Evolutionary conservation across 2,797 vertebrate genomes (phyloP).

Genomic region (Psittacula echo): DNA sequence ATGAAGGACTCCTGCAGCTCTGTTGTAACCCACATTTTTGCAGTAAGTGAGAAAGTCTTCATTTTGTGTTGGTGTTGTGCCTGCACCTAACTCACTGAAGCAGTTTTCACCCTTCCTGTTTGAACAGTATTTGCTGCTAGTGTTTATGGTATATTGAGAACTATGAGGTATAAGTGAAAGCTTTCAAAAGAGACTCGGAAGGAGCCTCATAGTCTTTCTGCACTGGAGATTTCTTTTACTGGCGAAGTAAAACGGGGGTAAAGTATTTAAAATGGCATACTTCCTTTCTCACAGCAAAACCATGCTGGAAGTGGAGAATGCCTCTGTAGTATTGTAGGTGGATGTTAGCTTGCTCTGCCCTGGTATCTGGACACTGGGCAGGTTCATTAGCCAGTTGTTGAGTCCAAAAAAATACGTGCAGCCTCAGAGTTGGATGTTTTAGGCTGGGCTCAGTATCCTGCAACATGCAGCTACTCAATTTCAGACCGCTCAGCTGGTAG

Average conservation of each 20-base stretch:
- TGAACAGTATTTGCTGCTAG: not conserved
- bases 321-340: not conserved
- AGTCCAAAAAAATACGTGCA: rapidly evolving
- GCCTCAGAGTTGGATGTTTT: not conserved
- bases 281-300: not conserved
- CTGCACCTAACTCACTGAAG: not conserved
- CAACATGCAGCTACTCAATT: not conserved
- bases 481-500: not conserved
- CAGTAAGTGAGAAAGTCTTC: not conserved
- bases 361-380: not conserved
- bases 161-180: not conserved
- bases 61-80: not conserved
- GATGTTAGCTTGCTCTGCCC: not conserved
- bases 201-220: not conserved
- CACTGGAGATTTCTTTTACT: not conserved
- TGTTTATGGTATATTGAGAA: not conserved
- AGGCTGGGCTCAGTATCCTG: not conserved
- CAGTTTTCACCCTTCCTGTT: not conserved
- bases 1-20: not conserved
- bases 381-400: not conserved
- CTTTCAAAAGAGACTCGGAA: not conserved
- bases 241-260: not conserved
- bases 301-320: not conserved
- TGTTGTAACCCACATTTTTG: not conserved
- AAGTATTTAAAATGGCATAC: not conserved